Evolutionary conservation across 30 jellyfish, hydroid and myxozoan genomes (phyloP), one percentile per base, ranked within the genome.

Genomic region (Aurelia coerulea): DNA sequence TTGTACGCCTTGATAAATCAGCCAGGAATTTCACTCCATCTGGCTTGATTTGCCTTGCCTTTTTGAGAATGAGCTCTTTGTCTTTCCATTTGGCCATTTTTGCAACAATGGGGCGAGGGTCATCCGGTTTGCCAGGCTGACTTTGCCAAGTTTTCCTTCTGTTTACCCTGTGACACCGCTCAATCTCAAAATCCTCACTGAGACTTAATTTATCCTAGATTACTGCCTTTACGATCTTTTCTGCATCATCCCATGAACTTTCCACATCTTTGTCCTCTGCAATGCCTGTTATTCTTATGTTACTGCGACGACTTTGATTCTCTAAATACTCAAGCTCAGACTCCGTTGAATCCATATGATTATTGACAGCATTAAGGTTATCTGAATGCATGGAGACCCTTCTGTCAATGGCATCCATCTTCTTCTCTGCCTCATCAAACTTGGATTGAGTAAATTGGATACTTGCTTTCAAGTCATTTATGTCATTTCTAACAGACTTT

Each of bases 31-130:
- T 53, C 29, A 76, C 51, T 33, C 87, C 87, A 12, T n/a, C 62
- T 33, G 77, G 87, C 51, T 58, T 76, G 33, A 74, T 51, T 56
- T 76, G 17, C 37, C 59, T 62, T 14, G 29, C 29, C 29, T 23
- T 23, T 23, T 23, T 23, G 29, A 23, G 29, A 23, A 23, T 23
- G 29, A 23, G 29, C 29, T 23, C 29, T 23, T 23, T 23, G 29
- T 23, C 29, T 23, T 23, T 23, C 29, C 29, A 23, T 23, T 23
- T 23, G 29, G 29, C 29, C 29, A 23, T 23, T 23, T 23, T 23
- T 23, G 81, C 89, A 64, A 78, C 67, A 41, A 78, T 78, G 17
- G 89, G 89, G 60, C 87, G 78, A 42, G 78, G 78, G 63, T 59
- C 87, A 31, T 76, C 87, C 35, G 75, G 80, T 33, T 54, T 37